Conservation (phyloP, 2,888 invertebrate species). For the Drosophila longiperda region DNA sequence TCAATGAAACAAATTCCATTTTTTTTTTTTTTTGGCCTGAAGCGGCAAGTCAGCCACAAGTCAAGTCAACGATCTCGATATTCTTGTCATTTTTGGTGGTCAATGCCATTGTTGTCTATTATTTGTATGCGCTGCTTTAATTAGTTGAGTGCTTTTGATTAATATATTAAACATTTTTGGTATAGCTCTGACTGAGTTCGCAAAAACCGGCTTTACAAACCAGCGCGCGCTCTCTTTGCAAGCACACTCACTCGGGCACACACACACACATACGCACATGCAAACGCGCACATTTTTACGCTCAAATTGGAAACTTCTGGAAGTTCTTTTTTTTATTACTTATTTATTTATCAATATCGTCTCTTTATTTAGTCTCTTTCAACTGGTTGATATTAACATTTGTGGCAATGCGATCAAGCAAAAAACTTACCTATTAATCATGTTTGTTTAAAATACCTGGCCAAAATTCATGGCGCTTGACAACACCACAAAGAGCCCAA, state of each 20-base stretch:
- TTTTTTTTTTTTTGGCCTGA: neutral
- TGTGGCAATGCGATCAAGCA: slow-evolving; percentile 30
- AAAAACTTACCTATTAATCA: slow-evolving; percentile 52
- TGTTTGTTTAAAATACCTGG: slow-evolving; percentile 33
- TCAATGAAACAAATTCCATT: slow-evolving; percentile 10
- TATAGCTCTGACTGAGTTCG: slow-evolving; percentile 37
- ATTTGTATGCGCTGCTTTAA: slow-evolving; percentile 16
- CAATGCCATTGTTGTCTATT: slow-evolving; percentile 29
- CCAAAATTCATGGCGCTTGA: slow-evolving; percentile 14
- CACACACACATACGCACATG: slow-evolving; percentile 11
- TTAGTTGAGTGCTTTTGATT: slow-evolving; percentile 49
- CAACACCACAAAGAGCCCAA: slow-evolving; percentile 9
- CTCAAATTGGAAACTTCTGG: slow-evolving; percentile 70
- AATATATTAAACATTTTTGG: slow-evolving; percentile 56
- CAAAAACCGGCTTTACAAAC: slow-evolving; percentile 64
- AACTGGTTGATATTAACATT: slow-evolving; percentile 32
- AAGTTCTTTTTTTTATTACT: slow-evolving; percentile 36
- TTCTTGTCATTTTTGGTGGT: slow-evolving; percentile 17
- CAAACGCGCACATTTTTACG: slow-evolving; percentile 16
- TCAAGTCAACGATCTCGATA: slow-evolving; percentile 3
- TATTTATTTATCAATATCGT: slow-evolving; percentile 14
- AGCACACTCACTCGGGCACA: slow-evolving; percentile 13
- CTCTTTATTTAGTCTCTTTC: slow-evolving; percentile 12
- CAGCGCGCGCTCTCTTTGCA: slow-evolving; percentile 14
- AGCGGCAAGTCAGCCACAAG: neutral